phyloP scores from a whole-genome alignment of 1,140 invertebrate genomes.

The Oryctes rhinoceros region DNA sequence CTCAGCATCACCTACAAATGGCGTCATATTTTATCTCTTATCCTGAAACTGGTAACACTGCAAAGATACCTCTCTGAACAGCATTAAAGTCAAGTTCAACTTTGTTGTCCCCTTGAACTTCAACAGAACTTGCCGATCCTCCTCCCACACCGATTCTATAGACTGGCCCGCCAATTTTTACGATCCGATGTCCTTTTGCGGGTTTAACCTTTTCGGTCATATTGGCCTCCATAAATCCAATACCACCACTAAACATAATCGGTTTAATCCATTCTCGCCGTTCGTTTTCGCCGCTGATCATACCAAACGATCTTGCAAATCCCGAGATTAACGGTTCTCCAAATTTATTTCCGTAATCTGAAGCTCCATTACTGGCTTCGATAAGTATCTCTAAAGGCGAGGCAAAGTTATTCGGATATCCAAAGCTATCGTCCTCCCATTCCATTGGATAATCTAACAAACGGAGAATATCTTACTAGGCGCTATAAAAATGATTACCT shows the following conservation, averaged over 20 bases:
- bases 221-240: slow-evolving; percentile 86
- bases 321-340: slow-evolving; percentile 94
- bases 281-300: slow-evolving; percentile 70
- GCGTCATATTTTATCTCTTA: neutral
- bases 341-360: slow-evolving; percentile 99
- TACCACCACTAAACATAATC: slow-evolving; percentile 98
- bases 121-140: slow-evolving; percentile 94
- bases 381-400: slow-evolving; percentile 86
- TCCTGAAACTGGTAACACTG: neutral
- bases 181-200: slow-evolving; percentile 82
- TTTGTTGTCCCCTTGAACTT: slow-evolving; percentile 88
- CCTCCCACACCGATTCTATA: slow-evolving; percentile 98
- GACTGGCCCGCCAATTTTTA: slow-evolving; percentile 96
- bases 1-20: slow-evolving; percentile 84
- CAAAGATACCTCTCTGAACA: slow-evolving; percentile 78
- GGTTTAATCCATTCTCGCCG: slow-evolving; percentile 96
- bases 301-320: slow-evolving; percentile 91
- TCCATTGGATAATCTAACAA: slow-evolving; percentile 76
- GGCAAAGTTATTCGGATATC: slow-evolving; percentile 92
- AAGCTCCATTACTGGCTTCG: slow-evolving; percentile 97
- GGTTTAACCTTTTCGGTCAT: slow-evolving; percentile 80
- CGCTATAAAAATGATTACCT: slow-evolving; percentile 11
- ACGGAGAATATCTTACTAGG: neutral
- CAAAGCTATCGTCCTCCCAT: slow-evolving; percentile 82
- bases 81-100: slow-evolving; percentile 92